phyloP scores from a whole-genome alignment of 2,888 invertebrate genomes.

The Caprella mutica region DNA sequence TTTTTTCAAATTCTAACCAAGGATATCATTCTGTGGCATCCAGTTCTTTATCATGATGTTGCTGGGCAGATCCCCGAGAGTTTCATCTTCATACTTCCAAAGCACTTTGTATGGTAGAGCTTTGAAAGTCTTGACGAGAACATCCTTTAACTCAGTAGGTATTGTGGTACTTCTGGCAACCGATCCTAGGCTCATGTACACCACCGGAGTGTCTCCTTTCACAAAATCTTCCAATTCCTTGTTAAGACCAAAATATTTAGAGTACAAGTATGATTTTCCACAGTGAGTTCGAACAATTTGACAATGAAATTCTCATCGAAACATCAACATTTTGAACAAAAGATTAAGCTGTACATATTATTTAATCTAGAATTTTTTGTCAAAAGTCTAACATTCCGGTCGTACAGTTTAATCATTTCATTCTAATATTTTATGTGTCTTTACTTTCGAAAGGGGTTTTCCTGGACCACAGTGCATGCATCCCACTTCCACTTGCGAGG shows the following conservation, averaged over 20 bases:
- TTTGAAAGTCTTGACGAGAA: neutral
- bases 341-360: too few relatives aligned
- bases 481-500: slow-evolving; percentile 52
- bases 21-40: slow-evolving; percentile 11
- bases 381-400: too few relatives aligned
- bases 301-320: too few relatives aligned
- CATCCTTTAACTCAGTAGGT: neutral
- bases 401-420: too few relatives aligned
- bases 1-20: slow-evolving; percentile 5
- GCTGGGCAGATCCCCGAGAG: neutral
- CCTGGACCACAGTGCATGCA: slow-evolving; percentile 49
- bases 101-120: slow-evolving; percentile 8
- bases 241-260: too few relatives aligned
- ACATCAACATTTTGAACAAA: too few relatives aligned
- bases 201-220: neutral
- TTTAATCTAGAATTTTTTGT: too few relatives aligned
- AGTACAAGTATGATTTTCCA: too few relatives aligned
- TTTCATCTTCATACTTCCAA: slow-evolving; percentile 10
- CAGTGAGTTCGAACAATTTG: too few relatives aligned
- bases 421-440: too few relatives aligned
- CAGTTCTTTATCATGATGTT: slow-evolving; percentile 4
- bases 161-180: neutral
- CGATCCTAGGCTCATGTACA: slow-evolving; percentile 10
- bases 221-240: neutral
- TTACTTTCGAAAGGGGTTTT: slow-evolving; percentile 36